Evolutionary conservation across 1,140 invertebrate species (phyloP), one percentile per base, ranked within the genome.

Genomic region (Cyclargus thomasi): DNA sequence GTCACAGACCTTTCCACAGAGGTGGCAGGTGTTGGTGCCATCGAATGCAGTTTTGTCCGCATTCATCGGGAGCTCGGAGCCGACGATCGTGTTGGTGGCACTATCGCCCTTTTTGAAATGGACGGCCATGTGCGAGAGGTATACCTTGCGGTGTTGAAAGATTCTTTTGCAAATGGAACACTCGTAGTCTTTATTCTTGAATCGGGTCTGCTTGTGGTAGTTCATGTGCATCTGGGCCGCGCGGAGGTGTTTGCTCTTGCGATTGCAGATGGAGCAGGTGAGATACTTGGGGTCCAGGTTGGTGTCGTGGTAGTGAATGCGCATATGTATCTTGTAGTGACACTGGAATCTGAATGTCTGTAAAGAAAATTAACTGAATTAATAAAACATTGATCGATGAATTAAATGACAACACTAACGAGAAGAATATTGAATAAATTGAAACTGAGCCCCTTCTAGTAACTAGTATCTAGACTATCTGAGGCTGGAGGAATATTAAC

Each of bases 241-340:
- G 16, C 90, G 85, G 4, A 91, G 70, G 67, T 91, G 85, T 67
- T 91, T 91, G 71, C 86, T 90, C 65, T 73, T 78, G 35, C 85
- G 80, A 22, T 83, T 80, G 73, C 90, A 91, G 21, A 90, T 85
- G 18, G 74, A 57, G 71, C 90, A 91, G 5, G 81, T 88, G 20
- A 91, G 81, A 29, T 83, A 68, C 47, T 76, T 73, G 0, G 90
- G 87, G 71, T 91, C 87, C 6, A 86, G 70, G 65, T 81, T 82
- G 0, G 85, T 72, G 63, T 91, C 89, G n/a, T 75, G 66, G 69
- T 87, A 89, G 67, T 91, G 90, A 62, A 76, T 71, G 18, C 86
- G 83, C 88, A 91, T 90, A 72, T 91, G 90, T 53, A 85, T 68
- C 63, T 86, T 86, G 74, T 88, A 90, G 73, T 90, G 89, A 57